Evolutionary conservation across 2,888 invertebrate genomes (phyloP).

Genomic region (Lepas anatifera): DNA sequence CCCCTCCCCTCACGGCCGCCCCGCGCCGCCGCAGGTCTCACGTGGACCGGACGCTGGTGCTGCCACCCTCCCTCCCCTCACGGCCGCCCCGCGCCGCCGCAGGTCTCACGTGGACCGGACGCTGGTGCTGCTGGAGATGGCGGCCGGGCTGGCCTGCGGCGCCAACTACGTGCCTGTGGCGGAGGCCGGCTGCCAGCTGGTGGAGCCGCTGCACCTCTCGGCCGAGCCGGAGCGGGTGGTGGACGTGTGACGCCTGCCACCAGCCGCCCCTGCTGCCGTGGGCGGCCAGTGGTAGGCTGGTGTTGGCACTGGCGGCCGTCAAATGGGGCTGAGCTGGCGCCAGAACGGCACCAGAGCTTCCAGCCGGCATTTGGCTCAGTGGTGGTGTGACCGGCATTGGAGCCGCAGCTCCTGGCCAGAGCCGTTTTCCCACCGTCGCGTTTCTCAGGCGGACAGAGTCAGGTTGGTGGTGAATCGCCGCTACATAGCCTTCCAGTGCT

Average conservation of each 20-base stretch:
- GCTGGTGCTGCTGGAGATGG: conserved; percentile 81
- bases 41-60: neutral
- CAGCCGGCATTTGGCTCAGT: too few relatives aligned
- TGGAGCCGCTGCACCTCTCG: neutral
- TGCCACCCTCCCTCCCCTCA: too few relatives aligned
- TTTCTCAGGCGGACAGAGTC: too few relatives aligned
- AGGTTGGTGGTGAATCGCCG: too few relatives aligned
- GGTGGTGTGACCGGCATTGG: too few relatives aligned
- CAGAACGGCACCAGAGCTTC: too few relatives aligned
- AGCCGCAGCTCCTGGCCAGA: too few relatives aligned
- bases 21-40: neutral
- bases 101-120: conserved; percentile 79
- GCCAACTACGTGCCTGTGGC: conserved; percentile 77
- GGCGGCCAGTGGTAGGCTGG: neutral
- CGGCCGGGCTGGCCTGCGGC: too few relatives aligned
- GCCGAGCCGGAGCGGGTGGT: neutral
- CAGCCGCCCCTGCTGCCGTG: neutral
- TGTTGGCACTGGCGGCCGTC: neutral
- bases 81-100: neutral
- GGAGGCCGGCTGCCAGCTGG: conserved; percentile 64
- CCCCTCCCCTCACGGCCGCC: neutral
- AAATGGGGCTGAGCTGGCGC: too few relatives aligned
- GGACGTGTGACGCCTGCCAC: neutral
- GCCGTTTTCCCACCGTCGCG: too few relatives aligned
- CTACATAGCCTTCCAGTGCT: too few relatives aligned